A percentile compares a stretch with the other conserved stretches of the same genome.
These are phyloP conservation scores for Anthoscopus minutus DNA, from an alignment of 2,113 vertebrate genomes.

Conservation along the genomic window DNA sequence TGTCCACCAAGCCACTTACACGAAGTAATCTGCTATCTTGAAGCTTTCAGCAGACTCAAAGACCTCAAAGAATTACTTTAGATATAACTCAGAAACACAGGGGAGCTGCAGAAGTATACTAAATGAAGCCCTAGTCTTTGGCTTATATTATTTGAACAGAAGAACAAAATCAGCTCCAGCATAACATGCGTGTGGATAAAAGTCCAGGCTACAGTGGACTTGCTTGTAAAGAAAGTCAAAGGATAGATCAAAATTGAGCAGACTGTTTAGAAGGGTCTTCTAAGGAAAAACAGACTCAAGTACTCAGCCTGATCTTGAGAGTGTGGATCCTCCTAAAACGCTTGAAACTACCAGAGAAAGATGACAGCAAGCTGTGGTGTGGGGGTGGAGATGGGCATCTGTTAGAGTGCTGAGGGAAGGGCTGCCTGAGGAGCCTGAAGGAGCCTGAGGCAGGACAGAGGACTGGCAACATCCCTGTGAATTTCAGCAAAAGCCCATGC, in stretches of 20 bases:
- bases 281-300: neutral
- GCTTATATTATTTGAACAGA: neutral
- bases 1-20: neutral
- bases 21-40: neutral
- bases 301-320: neutral
- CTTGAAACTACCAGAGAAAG: neutral
- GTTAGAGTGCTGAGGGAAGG: neutral
- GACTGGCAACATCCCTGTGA: neutral
- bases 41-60: conserved; percentile 24
- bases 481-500: neutral
- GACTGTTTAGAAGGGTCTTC: neutral
- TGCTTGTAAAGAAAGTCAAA: neutral
- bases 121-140: neutral
- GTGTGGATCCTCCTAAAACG: neutral
- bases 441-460: neutral
- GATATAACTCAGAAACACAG: neutral
- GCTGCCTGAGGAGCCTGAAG: neutral
- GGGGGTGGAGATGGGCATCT: neutral
- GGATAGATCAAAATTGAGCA: neutral
- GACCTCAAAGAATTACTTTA: neutral
- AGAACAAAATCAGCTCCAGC: neutral
- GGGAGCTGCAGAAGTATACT: neutral
- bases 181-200: neutral
- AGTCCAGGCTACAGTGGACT: neutral
- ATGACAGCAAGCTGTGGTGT: neutral